Evolutionary conservation across 2,113 vertebrate genomes (phyloP).

Genomic region (Buteo buteo): DNA sequence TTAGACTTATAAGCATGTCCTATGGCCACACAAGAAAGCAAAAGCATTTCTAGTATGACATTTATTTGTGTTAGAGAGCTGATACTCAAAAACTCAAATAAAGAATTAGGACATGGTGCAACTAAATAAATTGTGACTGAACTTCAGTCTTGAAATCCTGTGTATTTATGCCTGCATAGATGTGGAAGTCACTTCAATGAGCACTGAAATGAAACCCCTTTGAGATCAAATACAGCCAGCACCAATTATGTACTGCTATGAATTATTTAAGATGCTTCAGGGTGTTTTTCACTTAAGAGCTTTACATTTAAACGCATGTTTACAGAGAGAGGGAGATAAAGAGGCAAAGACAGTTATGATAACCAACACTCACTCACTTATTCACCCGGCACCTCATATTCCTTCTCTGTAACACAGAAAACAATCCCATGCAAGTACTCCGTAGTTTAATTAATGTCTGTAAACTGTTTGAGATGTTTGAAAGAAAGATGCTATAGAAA

Average conservation of each 20-base stretch:
- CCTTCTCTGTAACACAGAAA: background rate
- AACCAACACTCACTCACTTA: background rate
- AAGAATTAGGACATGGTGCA: background rate
- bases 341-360: background rate
- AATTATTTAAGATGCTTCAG: background rate
- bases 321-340: background rate
- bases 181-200: background rate
- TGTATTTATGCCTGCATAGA: background rate
- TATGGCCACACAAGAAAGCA: background rate
- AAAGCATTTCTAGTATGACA: background rate
- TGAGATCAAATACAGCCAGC: background rate
- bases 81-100: background rate
- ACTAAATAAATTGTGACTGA: background rate
- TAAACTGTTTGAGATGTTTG: background rate
- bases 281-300: background rate
- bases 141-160: background rate
- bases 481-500: background rate
- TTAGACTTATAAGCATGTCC: background rate
- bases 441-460: background rate
- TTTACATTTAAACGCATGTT: background rate
- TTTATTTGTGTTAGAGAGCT: background rate
- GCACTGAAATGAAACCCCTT: background rate
- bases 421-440: background rate
- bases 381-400: background rate
- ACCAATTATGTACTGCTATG: background rate